A percentile compares a stretch with the other conserved stretches of the same genome.
phyloP scores from a whole-genome alignment of 2,888 invertebrate genomes.

The Gari tellinella region DNA sequence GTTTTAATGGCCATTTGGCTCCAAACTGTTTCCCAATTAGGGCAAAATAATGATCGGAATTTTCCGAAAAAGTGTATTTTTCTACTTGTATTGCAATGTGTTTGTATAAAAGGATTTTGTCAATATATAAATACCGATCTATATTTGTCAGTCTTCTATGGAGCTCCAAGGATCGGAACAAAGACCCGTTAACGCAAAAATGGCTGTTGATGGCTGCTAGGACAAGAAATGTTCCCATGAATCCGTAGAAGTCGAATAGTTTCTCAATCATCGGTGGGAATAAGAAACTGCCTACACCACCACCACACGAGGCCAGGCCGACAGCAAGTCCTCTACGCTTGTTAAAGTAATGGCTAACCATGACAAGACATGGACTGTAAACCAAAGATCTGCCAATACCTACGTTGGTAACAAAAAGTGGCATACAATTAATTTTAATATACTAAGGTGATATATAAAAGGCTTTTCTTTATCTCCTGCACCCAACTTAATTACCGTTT shows the following conservation, averaged over 20 bases:
- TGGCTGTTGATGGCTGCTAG: constrained; percentile 65
- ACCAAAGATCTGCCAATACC: constrained; percentile 71
- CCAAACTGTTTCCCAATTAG: too few relatives aligned
- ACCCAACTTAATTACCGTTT: too few relatives aligned
- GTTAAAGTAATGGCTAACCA: constrained; percentile 76
- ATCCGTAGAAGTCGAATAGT: constrained; percentile 67
- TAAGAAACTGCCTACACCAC: constrained; percentile 72
- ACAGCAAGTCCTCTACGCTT: constrained; percentile 69
- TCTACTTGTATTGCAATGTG: too few relatives aligned
- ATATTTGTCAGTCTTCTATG: constrained; percentile 31
- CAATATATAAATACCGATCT: constrained; percentile 44
- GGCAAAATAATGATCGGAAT: too few relatives aligned
- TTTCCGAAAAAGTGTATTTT: too few relatives aligned
- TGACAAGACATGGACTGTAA: constrained; percentile 72
- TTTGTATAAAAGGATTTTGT: too few relatives aligned
- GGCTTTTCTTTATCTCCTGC: too few relatives aligned
- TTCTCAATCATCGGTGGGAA: constrained; percentile 68
- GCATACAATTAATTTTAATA: too few relatives aligned
- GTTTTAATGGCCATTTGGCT: too few relatives aligned
- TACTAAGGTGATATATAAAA: too few relatives aligned
- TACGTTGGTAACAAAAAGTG: constrained; percentile 45
- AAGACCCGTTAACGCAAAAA: constrained; percentile 63
- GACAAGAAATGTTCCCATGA: constrained; percentile 68
- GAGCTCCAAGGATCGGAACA: constrained; percentile 67
- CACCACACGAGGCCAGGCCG: constrained; percentile 73